Base-by-base conservation (phyloP, 92 coral and sea anemone species). In the Palythoa grandis region DNA sequence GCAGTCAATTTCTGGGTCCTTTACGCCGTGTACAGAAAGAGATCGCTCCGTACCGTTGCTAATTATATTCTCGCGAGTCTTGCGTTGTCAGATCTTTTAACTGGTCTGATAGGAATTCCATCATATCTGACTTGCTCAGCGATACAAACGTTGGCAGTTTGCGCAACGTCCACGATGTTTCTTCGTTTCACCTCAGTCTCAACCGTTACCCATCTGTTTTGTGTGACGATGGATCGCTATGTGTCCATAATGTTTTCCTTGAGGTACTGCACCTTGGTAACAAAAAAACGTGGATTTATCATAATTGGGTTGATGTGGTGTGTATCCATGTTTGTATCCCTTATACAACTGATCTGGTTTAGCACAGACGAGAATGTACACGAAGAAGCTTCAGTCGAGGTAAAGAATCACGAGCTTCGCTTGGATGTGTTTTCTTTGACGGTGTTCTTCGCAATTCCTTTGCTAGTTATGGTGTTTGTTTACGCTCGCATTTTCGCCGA, bases 141-240 rank as follows among this genome's bases (percentile, higher is more conserved):
- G 63, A 54, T 92, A 23, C 84, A 38, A 13, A 47, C 23, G 19
- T 53, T 77, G 9, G 25, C 68, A 5, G 37, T 87, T 14, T 94
- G 98, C 54, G 19, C 52, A 8, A 74, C 88, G 2, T 89, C 89
- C n/a, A 69, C 66, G 53, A 17, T 86, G 11, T 78, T 86, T 79
- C 83, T 90, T 14, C 86, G 93, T 3, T 92, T 94, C 54, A 83
- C 89, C 17, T 92, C 98, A 5, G 74, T 89, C 9, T 94, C 98
- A 1, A 92, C 98, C 1, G 94, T 92, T 0, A 70, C 91, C 11
- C 98, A 94, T 71, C 80, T 94, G 61, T 79, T 92, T 52, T 86
- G 91, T 39, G 90, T 92, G 83, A 92, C 98, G 37, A 67, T 88
- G 77, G 98, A 94, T 85, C 89, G 98, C 39, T 94, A 92, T 84